phyloP scores from a whole-genome alignment of 2,888 invertebrate species.

The Tethea ocularis region DNA sequence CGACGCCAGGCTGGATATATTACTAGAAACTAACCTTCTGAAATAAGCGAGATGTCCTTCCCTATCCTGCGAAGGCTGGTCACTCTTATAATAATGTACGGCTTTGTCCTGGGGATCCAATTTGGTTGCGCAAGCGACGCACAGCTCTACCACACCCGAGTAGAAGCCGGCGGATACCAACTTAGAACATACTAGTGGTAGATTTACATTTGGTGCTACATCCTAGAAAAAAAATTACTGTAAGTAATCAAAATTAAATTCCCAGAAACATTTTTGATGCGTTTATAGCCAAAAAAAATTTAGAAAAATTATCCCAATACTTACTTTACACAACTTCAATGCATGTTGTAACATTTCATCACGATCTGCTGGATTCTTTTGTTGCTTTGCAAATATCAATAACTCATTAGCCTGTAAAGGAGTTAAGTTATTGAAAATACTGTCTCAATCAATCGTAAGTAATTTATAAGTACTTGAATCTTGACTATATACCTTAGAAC shows the following conservation, averaged over 20 bases:
- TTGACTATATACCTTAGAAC: constrained; percentile 89
- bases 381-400: constrained; percentile 90
- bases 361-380: constrained; percentile 89
- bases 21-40: constrained; percentile 75
- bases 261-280: too few relatives aligned
- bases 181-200: constrained; percentile 93
- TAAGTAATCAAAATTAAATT: too few relatives aligned
- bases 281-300: not conserved
- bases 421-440: constrained; percentile 9
- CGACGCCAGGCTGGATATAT: too few relatives aligned
- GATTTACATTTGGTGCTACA: constrained; percentile 93
- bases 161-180: constrained; percentile 92
- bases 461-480: too few relatives aligned
- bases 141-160: constrained; percentile 94
- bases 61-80: constrained; percentile 91
- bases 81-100: constrained; percentile 93
- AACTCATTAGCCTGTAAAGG: constrained; percentile 92
- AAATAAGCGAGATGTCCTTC: constrained; percentile 91
- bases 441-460: too few relatives aligned
- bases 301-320: too few relatives aligned
- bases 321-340: constrained; percentile 91
- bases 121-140: constrained; percentile 92
- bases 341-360: constrained; percentile 91
- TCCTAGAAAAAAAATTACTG: constrained; percentile 59
- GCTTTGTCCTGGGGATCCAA: constrained; percentile 96